phyloP scores from a whole-genome alignment of 2,888 invertebrate species.

The Brenthis ino region DNA sequence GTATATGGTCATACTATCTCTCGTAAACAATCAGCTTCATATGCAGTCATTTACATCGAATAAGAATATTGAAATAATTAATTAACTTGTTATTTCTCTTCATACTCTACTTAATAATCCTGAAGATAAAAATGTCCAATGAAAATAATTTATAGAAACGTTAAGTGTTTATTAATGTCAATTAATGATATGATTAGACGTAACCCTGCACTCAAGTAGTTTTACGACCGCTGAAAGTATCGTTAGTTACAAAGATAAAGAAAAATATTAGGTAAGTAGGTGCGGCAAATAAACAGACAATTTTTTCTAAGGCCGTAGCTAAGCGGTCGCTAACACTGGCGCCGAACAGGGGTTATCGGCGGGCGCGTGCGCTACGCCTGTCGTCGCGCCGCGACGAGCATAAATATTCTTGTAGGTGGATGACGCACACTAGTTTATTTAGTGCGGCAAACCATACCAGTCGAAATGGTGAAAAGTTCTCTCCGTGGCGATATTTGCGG shows the following conservation, averaged over 20 bases:
- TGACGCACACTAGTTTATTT: constrained; percentile 58
- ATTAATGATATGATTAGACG: constrained; percentile 39
- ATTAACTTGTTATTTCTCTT: constrained; percentile 19
- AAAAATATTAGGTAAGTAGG: constrained; percentile 26
- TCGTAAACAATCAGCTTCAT: constrained; percentile 2
- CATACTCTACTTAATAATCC: constrained; percentile 5
- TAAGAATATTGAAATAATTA: constrained; percentile 7
- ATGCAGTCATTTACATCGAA: neutral
- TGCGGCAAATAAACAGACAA: constrained; percentile 30
- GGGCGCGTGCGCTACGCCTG: constrained; percentile 76
- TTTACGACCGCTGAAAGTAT: constrained; percentile 22
- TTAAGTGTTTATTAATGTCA: constrained; percentile 36
- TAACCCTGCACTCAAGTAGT: constrained; percentile 34
- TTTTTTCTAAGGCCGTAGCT: constrained; percentile 43
- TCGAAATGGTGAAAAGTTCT: constrained; percentile 66
- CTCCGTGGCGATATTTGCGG: constrained; percentile 71
- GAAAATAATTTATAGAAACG: constrained; percentile 33
- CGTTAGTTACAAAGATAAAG: constrained; percentile 25
- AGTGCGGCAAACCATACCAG: constrained; percentile 51
- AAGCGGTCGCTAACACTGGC: constrained; percentile 58
- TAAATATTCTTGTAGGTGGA: constrained; percentile 62
- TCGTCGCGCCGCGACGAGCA: constrained; percentile 50
- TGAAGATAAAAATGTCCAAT: constrained; percentile 28
- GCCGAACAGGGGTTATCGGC: constrained; percentile 72
- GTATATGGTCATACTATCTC: neutral